Conservation (phyloP, 2,797 vertebrate species). For the Leptatherina wallacei region DNA sequence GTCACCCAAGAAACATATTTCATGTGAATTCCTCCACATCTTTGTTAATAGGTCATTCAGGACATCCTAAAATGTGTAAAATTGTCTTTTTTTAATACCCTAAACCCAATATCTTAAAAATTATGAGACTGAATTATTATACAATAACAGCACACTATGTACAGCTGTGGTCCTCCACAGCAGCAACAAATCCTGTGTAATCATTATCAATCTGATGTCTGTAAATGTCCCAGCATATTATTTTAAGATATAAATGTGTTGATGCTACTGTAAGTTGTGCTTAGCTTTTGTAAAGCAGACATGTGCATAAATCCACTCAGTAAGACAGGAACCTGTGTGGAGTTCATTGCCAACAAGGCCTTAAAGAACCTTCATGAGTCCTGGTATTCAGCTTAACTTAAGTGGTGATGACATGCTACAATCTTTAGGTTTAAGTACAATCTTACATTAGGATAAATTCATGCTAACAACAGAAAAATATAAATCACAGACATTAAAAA, state of each 20-base stretch:
- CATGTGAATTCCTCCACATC: constrained; percentile 28
- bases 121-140: constrained; percentile 15
- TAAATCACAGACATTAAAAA: constrained; percentile 44
- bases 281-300: constrained; percentile 33
- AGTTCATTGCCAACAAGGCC: constrained; percentile 35
- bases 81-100: constrained; percentile 17
- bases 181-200: constrained; percentile 27
- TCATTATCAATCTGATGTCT: constrained; percentile 24
- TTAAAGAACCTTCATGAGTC: constrained; percentile 22
- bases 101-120: constrained; percentile 25
- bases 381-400: constrained; percentile 27
- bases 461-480: constrained; percentile 69
- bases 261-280: constrained; percentile 63
- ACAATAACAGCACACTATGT: constrained; percentile 38
- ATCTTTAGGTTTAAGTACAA: constrained; percentile 57
- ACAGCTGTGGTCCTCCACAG: constrained; percentile 39
- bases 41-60: constrained; percentile 23
- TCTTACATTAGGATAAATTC: constrained; percentile 65
- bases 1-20: constrained; percentile 45
- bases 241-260: constrained; percentile 30
- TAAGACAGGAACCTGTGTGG: constrained; percentile 39
- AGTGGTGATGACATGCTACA: constrained; percentile 64
- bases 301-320: constrained; percentile 51
- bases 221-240: constrained; percentile 22
- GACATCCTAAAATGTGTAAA: constrained; percentile 38